phyloP scores from a whole-genome alignment of 1,140 invertebrate genomes.

The Palaemon carinicauda region DNA sequence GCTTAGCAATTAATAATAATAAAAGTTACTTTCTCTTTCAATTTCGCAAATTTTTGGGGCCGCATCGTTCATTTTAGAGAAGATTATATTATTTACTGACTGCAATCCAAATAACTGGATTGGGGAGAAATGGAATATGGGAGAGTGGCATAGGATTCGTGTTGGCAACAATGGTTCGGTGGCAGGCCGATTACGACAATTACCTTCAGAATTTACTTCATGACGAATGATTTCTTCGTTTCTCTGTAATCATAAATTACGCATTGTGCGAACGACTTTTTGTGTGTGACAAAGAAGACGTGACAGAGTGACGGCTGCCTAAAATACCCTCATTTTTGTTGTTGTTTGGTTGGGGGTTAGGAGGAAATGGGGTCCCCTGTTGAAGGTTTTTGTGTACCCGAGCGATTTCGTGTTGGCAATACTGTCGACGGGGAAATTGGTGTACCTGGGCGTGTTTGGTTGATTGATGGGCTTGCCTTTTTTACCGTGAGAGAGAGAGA shows the following conservation, averaged over 20 bases:
- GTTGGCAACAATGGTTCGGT: constrained; percentile 34
- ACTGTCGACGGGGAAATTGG: background rate
- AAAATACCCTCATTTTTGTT: too few species aligned
- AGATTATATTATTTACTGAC: too few species aligned
- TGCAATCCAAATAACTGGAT: too few species aligned
- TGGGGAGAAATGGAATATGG: background rate
- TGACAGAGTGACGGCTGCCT: too few species aligned
- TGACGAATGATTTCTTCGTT: constrained; percentile 13
- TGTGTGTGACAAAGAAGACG: constrained; percentile 1
- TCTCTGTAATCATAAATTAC: constrained; percentile 19
- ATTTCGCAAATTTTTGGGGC: too few species aligned
- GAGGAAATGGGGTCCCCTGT: background rate
- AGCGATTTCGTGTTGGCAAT: background rate
- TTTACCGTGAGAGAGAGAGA: background rate
- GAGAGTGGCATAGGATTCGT: background rate
- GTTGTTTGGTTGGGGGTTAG: too few species aligned
- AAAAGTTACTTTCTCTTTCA: too few species aligned
- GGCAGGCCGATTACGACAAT: constrained; percentile 35
- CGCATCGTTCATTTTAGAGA: too few species aligned
- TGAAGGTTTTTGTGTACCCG: background rate
- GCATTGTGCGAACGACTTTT: constrained; percentile 5
- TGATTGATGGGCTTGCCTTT: background rate
- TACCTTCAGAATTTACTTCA: constrained; percentile 24
- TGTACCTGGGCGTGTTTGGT: background rate
- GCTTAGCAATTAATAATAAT: too few species aligned